Percentiles rank a stretch among this genome's conserved stretches.
These are phyloP conservation scores for Nyleta sp. DNA, from an alignment of 2,888 invertebrate genomes.

Conservation along the genomic window DNA sequence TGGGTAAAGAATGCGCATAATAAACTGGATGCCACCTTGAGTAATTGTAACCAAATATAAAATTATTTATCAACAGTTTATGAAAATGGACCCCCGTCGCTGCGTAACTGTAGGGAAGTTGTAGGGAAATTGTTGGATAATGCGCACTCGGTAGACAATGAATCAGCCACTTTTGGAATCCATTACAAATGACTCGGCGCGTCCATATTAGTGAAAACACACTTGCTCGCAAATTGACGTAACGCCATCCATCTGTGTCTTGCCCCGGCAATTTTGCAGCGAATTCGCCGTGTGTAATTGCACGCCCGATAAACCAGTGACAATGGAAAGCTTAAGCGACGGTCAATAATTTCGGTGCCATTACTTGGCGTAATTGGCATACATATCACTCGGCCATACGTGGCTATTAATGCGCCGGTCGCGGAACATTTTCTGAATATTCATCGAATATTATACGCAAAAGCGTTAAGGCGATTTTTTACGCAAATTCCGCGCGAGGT, in stretches of 20 bases:
- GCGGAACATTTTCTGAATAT: conserved; percentile 53
- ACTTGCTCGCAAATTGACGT: conserved; percentile 4
- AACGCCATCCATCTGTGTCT: conserved; percentile 20
- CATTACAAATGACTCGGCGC: conserved; percentile 13
- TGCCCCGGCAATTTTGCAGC: conserved; percentile 12
- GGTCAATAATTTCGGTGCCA: conserved; percentile 32
- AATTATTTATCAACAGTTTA: conserved; percentile 31
- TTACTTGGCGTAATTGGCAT: conserved; percentile 36
- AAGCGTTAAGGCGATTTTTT: conserved; percentile 29
- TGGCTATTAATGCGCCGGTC: conserved; percentile 44
- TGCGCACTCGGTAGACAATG: background rate
- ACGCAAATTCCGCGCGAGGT: conserved; percentile 15
- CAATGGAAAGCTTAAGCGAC: conserved; percentile 29
- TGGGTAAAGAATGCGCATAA: conserved; percentile 27
- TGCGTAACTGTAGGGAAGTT: background rate
- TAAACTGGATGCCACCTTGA: background rate
- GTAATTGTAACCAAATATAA: conserved; percentile 21
- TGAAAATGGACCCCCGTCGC: background rate
- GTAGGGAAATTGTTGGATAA: too few relatives aligned
- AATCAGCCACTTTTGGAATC: conserved; percentile 2
- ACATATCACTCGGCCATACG: conserved; percentile 26
- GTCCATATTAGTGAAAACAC: conserved; percentile 21
- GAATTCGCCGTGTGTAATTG: too few relatives aligned
- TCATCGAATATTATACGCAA: conserved; percentile 59
- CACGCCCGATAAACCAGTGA: conserved; percentile 9